Conservation (phyloP, 2,888 invertebrate species). For the Clitarchus hookeri region DNA sequence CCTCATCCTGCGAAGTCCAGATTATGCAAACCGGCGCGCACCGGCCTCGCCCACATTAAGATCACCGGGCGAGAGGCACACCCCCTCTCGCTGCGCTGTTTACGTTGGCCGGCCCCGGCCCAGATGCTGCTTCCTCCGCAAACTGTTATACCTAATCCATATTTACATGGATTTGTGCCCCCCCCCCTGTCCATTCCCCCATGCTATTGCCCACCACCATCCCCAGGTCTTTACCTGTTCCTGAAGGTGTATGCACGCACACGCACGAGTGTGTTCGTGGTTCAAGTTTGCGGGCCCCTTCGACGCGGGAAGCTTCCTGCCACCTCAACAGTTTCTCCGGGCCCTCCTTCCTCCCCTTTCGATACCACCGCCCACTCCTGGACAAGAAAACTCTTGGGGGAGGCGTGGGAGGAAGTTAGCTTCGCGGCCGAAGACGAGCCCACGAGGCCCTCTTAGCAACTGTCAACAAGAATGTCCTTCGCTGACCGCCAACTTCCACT, state of each 20-base stretch:
- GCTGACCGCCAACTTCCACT: constrained; percentile 32
- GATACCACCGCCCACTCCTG: not conserved
- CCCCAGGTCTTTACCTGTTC: not conserved
- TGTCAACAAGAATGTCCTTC: constrained; percentile 18
- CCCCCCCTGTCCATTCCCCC: not conserved
- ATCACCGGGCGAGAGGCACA: constrained; percentile 26
- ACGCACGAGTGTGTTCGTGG: not conserved
- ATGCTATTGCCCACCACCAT: not conserved
- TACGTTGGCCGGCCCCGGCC: constrained; percentile 27
- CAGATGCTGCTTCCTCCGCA: constrained; percentile 40
- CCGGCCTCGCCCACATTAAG: constrained; percentile 35
- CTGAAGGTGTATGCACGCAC: not conserved
- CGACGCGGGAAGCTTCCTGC: not conserved
- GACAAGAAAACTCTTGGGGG: not conserved
- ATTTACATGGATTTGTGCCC: constrained; percentile 37
- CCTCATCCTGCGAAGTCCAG: constrained; percentile 32
- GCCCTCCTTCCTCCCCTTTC: not conserved
- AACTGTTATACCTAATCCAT: constrained; percentile 42
- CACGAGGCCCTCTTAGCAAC: constrained; percentile 15
- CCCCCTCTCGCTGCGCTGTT: not conserved
- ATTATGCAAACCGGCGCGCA: constrained; percentile 40
- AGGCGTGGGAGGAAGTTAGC: not conserved
- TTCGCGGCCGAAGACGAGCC: not conserved
- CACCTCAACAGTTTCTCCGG: not conserved
- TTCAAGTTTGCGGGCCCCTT: not conserved